Base-by-base conservation (phyloP, 2,113 vertebrate genomes). In the Rhabdomys dilectus region DNA sequence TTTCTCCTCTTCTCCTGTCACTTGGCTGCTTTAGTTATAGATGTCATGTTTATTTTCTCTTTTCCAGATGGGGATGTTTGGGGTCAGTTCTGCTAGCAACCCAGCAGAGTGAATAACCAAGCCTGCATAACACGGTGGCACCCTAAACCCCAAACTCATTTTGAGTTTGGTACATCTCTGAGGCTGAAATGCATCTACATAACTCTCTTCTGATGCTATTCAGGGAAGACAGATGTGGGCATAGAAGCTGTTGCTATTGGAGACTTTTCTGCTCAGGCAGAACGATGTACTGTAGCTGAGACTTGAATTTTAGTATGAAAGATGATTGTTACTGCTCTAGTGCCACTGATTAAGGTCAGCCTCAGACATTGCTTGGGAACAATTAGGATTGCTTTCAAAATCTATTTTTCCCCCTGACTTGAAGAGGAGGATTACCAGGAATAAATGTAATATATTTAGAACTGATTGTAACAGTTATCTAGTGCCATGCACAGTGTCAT, bases 291-390 rank as follows among this genome's bases (percentile, higher is more conserved):
- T 97, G 12, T 29, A 95, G 77, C 80, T 84, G 62, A 84, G 93
- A 91, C 42, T 92, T 94, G 87, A 91, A 96, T 96, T 97, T 97
- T 96, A 90, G 88, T 51, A 93, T 93, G 92, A 84, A 91, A 78
- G 42, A 93, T 97, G 95, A 93, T 90, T 80, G 90, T 92, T 93
- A 60, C 90, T 91, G 89, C 42, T 84, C 62, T 93, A 85, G 87
- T 85, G 90, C 76, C n/a, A 95, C 34, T 93, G 91, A 97, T 96
- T 85, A 94, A 94, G 93, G 96, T 92, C 88, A 97, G 73, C n/a
- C 88, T 77, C 45, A 60, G 85, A 77, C 60, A 89, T 64, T 77
- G 31, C 78, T 91, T 64, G 82, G 42, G 68, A 89, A 70, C 58
- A 95, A 93, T 84, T 87, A 94, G 94, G 51, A 85, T 73, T 76